Base-by-base conservation (phyloP, 1,140 invertebrate genomes). In the Oryctes rhinoceros region DNA sequence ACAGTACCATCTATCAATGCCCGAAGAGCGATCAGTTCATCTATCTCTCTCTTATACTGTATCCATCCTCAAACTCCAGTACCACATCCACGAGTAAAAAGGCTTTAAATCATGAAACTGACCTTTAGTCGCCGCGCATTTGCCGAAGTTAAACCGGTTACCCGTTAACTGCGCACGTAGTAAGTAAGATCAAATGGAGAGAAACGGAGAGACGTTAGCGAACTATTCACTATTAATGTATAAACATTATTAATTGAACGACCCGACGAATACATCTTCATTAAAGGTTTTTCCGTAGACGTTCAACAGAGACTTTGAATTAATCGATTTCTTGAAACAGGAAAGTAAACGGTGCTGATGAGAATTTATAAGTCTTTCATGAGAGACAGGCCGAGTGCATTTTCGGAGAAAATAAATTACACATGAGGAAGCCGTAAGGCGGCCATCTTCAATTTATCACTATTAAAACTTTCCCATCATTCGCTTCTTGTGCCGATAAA, bases 1-100 rank as follows among this genome's bases (percentile, higher is more conserved):
- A 71, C 65, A 71, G 65, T 71, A 20, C 65, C 65, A 71, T 71
- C 65, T 71, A 71, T 71, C 65, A 71, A 71, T 71, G 65, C 65
- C 65, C 65, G 35, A 71, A 30, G 10, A 24, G 35, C 20, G 65
- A 71, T 71, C 65, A 24, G 24, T 71, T 20, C 65, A 71, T 37
- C n/a, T 71, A 71, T 71, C 65, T 37, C 65, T 71, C 24, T 37
- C 24, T 20, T 13, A 9, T 24, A 24, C 65, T 71, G 20, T 35
- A 37, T 37, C 65, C 65, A 71, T 71, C 24, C 65, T 71, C 24
- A 11, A 71, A 71, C 10, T 71, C 65, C 3, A 71, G 18, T 59
- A 59, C 65, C 20, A 37, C 10, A 24, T 30, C 65, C 65, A 24
- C 4, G 11, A 37, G 20, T 6, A 71, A 37, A 71, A 37, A 11